Conservation (phyloP, 1,140 invertebrate genomes). For the Monomorium pharaonis region DNA sequence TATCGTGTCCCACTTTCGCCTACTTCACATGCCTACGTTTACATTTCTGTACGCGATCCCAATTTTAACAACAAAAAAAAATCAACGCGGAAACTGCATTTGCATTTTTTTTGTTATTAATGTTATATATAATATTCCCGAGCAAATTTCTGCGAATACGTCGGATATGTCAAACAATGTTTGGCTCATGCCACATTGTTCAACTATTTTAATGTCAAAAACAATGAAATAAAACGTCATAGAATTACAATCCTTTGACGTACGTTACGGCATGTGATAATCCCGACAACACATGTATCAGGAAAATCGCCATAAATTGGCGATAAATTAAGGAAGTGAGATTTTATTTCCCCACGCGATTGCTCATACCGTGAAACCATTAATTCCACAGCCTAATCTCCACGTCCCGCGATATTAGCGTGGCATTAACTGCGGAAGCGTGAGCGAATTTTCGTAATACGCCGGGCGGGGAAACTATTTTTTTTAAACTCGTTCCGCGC, state of each 20-base stretch:
- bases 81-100: background rate
- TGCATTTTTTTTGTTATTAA: background rate
- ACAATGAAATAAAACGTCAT: background rate
- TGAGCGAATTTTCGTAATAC: conserved; percentile 45
- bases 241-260: background rate
- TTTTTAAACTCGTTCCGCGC: conserved; percentile 45
- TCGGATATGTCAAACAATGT: background rate
- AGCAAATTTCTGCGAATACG: background rate
- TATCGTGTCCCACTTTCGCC: background rate
- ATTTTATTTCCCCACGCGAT: background rate
- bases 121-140: background rate
- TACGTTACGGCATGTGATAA: background rate
- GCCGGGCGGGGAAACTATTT: conserved; percentile 25
- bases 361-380: background rate
- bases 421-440: background rate
- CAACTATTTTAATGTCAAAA: background rate
- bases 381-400: conserved; percentile 4
- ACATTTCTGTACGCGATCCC: background rate
- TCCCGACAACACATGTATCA: background rate
- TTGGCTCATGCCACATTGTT: background rate
- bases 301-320: background rate
- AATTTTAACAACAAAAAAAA: conserved; percentile 11
- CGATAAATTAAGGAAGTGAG: background rate
- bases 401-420: conserved; percentile 1
- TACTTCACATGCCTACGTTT: no score